phyloP scores from a whole-genome alignment of 2,888 invertebrate species.

The Maniola hyperantus region DNA sequence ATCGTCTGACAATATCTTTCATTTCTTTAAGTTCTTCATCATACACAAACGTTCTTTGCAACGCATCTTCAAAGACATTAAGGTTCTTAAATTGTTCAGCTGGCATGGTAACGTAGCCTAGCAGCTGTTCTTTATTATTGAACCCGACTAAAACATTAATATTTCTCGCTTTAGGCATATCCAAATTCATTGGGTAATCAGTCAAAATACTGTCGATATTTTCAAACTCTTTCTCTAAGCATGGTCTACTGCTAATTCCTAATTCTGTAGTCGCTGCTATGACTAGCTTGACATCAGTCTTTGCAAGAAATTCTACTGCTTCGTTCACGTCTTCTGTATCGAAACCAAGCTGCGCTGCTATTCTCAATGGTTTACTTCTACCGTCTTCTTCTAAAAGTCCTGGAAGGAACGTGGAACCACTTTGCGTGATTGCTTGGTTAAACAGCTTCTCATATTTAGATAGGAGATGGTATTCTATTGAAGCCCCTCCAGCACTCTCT shows the following conservation, averaged over 20 bases:
- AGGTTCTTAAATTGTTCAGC: constrained; percentile 39
- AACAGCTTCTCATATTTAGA: constrained; percentile 46
- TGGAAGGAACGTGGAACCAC: constrained; percentile 45
- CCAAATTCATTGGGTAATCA: constrained; percentile 48
- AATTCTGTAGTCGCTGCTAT: constrained; percentile 39
- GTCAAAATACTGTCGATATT: constrained; percentile 46
- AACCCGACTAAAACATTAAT: constrained; percentile 59
- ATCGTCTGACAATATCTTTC: constrained; percentile 47
- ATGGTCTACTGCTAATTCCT: constrained; percentile 32
- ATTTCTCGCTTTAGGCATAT: constrained; percentile 49
- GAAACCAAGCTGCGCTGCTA: constrained; percentile 49
- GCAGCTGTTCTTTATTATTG: constrained; percentile 52
- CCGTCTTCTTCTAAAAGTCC: constrained; percentile 41
- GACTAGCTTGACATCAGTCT: constrained; percentile 31
- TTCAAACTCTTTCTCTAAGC: constrained; percentile 41
- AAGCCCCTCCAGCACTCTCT: constrained; percentile 38
- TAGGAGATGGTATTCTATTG: constrained; percentile 42
- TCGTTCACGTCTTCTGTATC: constrained; percentile 43
- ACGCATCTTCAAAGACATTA: constrained; percentile 37
- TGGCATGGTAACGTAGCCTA: constrained; percentile 34
- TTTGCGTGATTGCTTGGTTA: constrained; percentile 48
- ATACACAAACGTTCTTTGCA: constrained; percentile 45
- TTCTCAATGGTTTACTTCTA: constrained; percentile 38
- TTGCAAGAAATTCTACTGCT: constrained; percentile 45
- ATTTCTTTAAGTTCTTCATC: constrained; percentile 42